Conservation (phyloP, 2,797 vertebrate species). For the Pseudochirops cupreus region DNA sequence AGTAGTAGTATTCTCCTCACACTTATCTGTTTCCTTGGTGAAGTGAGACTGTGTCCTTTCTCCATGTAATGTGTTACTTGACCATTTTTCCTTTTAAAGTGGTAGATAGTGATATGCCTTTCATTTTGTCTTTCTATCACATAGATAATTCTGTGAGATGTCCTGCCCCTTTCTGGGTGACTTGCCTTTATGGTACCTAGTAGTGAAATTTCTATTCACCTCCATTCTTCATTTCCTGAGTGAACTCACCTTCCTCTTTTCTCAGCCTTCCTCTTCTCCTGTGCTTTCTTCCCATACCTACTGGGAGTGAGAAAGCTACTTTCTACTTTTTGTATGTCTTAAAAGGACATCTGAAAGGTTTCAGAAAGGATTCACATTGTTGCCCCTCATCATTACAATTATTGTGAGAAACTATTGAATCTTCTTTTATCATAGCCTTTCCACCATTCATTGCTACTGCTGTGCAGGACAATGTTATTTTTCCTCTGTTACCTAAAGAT, state of each 20-base stretch:
- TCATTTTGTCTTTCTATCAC: slow-evolving; percentile 39
- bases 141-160: slow-evolving; percentile 41
- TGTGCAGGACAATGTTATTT: slow-evolving; percentile 1
- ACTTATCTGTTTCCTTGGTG: background rate
- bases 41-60: slow-evolving; percentile 39
- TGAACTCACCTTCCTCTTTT: slow-evolving; percentile 11
- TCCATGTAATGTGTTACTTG: slow-evolving; percentile 24
- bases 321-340: background rate
- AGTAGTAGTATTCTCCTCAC: slow-evolving; percentile 5
- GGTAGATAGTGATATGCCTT: slow-evolving; percentile 37
- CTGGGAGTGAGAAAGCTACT: background rate
- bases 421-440: background rate
- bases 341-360: background rate
- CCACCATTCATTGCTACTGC: background rate
- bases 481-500: background rate
- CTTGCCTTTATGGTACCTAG: background rate
- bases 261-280: background rate
- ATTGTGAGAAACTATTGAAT: background rate
- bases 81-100: slow-evolving; percentile 38
- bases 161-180: slow-evolving; percentile 29
- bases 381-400: slow-evolving; percentile 7
- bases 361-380: slow-evolving; percentile 25
- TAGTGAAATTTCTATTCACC: slow-evolving; percentile 1
- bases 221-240: background rate
- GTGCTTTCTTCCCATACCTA: background rate